Evolutionary conservation across 2,113 vertebrate genomes (phyloP), one percentile per base, ranked within the genome.

Genomic region (Spizaetus ornatus): DNA sequence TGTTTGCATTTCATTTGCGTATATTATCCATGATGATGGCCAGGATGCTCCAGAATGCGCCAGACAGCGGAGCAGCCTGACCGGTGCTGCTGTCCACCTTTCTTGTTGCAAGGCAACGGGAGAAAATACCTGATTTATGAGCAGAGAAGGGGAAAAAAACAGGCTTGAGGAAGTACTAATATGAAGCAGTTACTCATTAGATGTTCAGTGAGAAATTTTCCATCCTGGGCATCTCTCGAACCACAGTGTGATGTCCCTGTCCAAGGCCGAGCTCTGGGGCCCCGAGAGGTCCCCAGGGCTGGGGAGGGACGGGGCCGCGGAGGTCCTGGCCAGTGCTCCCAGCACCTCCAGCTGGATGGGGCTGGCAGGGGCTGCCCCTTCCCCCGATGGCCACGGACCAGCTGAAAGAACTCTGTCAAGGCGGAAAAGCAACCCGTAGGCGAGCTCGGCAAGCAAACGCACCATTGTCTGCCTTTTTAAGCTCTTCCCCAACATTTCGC

Each of bases 381-480:
- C 50, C 43, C 62, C 50, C 2, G 1, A 11, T 0, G 6, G 65
- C 40, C 71, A 70, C 3, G 1, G 16, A 77, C 36, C 1, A 32
- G 62, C 15, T 42, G 14, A 40, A 53, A 79, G 83, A 86, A 45
- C 63, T 62, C 85, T 66, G 55, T 77, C 82, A 83, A 92, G n/a
- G 90, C 72, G 67, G 26, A 86, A 90, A 48, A 48, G 59, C 66
- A 74, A 31, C 65, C 79, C 12, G 40, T 27, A 43, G 94, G 90
- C 48, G 47, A 95, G 88, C 83, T 76, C 45, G 0, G 91, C 52
- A 72, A 70, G 92, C 85, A 47, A 23, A 69, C 84, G 38, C 69
- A 70, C 92, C 88, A 90, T 90, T 90, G 95, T 92, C 97, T 97
- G 96, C 82, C 76, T 95, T 73, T 88, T 77, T 43, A 58, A 90